These are phyloP conservation scores for Anticlea derivata DNA, from an alignment of 2,888 invertebrate species.

Conservation along the genomic window DNA sequence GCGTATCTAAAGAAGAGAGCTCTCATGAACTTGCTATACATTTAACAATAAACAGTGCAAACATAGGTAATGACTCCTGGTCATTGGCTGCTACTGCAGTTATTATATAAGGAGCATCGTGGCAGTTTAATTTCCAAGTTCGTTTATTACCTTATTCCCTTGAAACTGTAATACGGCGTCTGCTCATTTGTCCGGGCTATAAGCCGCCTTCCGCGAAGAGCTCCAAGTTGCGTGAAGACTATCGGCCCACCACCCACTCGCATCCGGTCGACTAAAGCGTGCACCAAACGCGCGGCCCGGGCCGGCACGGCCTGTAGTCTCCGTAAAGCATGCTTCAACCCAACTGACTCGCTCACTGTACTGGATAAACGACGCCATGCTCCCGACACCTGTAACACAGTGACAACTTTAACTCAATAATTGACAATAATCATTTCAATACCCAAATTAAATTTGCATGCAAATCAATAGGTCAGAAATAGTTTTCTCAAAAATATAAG, in stretches of 20 bases:
- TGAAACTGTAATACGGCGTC: conserved; percentile 76
- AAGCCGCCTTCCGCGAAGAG: conserved; percentile 70
- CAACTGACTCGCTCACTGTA: conserved; percentile 78
- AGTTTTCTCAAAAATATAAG: background rate
- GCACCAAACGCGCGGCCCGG: conserved; percentile 75
- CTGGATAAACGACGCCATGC: conserved; percentile 77
- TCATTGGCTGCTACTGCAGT: no score
- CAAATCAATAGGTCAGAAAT: background rate
- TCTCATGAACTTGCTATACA: no score
- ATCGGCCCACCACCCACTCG: conserved; percentile 79
- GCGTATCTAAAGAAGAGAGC: conserved; percentile 59
- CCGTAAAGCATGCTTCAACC: conserved; percentile 74
- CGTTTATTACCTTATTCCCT: conserved; percentile 79
- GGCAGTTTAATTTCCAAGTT: no score
- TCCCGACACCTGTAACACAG: conserved; percentile 64
- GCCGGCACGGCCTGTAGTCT: conserved; percentile 76
- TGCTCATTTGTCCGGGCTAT: conserved; percentile 67
- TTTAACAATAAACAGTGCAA: no score
- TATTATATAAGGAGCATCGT: no score
- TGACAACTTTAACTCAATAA: background rate
- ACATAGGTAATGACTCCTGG: no score
- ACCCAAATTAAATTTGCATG: background rate
- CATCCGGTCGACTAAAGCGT: conserved; percentile 78
- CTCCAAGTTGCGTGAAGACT: conserved; percentile 65
- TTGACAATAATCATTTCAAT: no score